A percentile compares a stretch with the other conserved stretches of the same genome.
Evolutionary conservation across 1,140 invertebrate species (phyloP).

Genomic region (Oscheius sp.): DNA sequence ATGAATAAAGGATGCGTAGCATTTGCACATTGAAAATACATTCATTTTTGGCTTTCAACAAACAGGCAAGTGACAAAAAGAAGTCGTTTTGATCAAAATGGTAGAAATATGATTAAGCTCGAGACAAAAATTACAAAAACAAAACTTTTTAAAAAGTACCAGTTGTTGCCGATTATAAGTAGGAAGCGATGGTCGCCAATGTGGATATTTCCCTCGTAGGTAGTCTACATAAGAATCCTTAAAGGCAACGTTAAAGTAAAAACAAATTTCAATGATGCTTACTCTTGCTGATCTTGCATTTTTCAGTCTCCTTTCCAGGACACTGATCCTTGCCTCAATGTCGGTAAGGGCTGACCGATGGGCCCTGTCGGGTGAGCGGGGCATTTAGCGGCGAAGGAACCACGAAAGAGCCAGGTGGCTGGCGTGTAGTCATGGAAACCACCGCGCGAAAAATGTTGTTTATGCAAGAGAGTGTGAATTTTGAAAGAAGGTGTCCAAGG

Average conservation of each 20-base stretch:
- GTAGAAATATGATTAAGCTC: too few species aligned
- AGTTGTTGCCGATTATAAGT: neutral
- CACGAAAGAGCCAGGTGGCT: neutral
- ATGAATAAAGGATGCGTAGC: neutral
- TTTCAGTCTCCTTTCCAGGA: neutral
- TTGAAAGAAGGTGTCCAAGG: too few species aligned
- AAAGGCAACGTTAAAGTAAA: neutral
- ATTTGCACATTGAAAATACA: too few species aligned
- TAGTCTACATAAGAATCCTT: constrained; percentile 1
- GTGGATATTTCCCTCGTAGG: neutral
- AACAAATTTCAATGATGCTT: too few species aligned
- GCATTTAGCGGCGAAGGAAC: neutral
- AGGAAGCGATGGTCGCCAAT: neutral
- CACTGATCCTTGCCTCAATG: neutral
- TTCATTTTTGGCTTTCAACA: too few species aligned
- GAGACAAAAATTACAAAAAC: too few species aligned
- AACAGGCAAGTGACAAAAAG: too few species aligned
- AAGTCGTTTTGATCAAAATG: too few species aligned
- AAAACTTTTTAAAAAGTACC: neutral
- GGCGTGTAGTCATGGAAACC: neutral
- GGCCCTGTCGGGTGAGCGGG: neutral
- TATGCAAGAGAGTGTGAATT: too few species aligned
- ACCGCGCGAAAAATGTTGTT: neutral
- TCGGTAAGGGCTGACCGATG: neutral
- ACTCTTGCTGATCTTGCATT: neutral